Evolutionary conservation across 2,113 vertebrate genomes (phyloP).

Genomic region (Serinus canaria): DNA sequence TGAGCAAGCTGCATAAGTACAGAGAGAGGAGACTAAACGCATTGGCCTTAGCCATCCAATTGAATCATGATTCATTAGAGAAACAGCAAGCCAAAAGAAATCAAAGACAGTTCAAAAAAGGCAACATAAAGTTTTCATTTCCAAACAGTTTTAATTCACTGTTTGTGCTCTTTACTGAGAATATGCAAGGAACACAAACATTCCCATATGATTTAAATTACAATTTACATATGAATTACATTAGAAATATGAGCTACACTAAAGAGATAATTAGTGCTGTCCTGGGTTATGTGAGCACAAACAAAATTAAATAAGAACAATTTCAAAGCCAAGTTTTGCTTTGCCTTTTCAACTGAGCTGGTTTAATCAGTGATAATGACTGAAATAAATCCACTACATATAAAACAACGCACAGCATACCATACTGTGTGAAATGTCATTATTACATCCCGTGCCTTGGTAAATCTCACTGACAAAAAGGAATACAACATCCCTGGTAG

Average conservation of each 20-base stretch:
- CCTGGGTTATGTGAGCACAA: conserved; percentile 77
- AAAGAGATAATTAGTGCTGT: conserved; percentile 82
- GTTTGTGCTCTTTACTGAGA: conserved; percentile 71
- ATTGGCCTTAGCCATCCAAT: background rate
- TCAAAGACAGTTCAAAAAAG: conserved; percentile 68
- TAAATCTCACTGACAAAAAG: conserved; percentile 21
- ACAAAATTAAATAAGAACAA: conserved; percentile 81
- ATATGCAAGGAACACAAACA: conserved; percentile 75
- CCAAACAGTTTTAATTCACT: conserved; percentile 72
- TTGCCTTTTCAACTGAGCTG: conserved; percentile 75
- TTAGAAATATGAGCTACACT: conserved; percentile 81
- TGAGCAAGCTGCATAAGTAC: background rate
- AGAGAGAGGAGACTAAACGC: background rate
- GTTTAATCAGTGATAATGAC: conserved; percentile 80
- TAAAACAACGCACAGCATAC: conserved; percentile 40
- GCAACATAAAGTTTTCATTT: conserved; percentile 74
- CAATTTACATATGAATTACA: conserved; percentile 83
- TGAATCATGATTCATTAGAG: conserved; percentile 15
- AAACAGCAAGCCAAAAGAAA: conserved; percentile 63
- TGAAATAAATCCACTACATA: conserved; percentile 71
- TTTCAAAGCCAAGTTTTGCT: conserved; percentile 81
- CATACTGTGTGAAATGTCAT: conserved; percentile 63
- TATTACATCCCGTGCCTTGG: background rate
- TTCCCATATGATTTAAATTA: conserved; percentile 80
- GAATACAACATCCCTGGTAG: background rate